Base-by-base conservation (phyloP, 2,797 vertebrate species). In the Semaprochilodus insignis region DNA sequence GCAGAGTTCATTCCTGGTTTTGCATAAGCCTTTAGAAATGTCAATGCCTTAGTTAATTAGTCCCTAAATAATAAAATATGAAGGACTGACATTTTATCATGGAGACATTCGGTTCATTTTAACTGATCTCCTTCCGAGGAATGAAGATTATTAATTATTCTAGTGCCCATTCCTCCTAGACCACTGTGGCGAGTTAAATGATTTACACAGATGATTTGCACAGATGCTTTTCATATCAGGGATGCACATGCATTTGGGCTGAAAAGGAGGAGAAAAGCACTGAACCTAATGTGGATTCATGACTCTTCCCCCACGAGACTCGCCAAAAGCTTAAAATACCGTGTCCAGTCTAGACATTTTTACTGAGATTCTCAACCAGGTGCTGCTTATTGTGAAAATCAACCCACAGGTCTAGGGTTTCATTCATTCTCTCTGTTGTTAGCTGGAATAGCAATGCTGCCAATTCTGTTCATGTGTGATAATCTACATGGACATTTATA, bases 111-210 rank as follows among this genome's bases (percentile, higher is more conserved):
- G 27, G 27, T 81, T 72, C 63, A n/a, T 80, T 83, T 63, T 27
- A 48, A 19, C 55, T 15, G 62, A 62, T 44, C 63, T 4, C 54
- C 34, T 77, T n/a, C 59, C 23, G n/a, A 65, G 52, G 59, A 80
- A 55, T 21, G 74, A 84, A 76, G 69, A 5, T 44, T 80, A 84
- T 82, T 77, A 78, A 85, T 82, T 82, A 84, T 67, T 59, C 60
- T 81, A 27, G 60, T 62, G 59, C 31, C 51, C 55, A 54, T 86
- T 79, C 51, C 66, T 55, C 7, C 31, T 54, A 80, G 51, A 25
- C 74, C 57, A 51, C 27, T 21, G 65, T 57, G 23, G 44, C 36
- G 40, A 78, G 60, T 84, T 82, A 82, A 82, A 84, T 82, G 17
- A 82, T 78, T 84, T 82, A 73, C 77, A 62, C 57, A 80, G 67